These are phyloP conservation scores for Synergus umbraculus DNA, from an alignment of 2,888 invertebrate species.

Conservation along the genomic window DNA sequence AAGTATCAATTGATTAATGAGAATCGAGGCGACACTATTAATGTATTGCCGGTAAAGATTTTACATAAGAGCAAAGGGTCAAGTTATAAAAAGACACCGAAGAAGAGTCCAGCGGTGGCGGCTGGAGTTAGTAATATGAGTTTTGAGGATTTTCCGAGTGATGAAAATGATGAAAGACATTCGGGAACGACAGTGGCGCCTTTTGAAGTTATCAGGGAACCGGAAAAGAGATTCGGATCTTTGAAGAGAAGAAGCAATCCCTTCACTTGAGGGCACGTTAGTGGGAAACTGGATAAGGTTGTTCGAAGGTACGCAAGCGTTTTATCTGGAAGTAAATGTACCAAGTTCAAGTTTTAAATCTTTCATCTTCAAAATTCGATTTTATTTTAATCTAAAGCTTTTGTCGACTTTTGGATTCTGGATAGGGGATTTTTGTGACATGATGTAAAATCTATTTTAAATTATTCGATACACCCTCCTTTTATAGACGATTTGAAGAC, in stretches of 20 bases:
- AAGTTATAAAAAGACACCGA: slow-evolving; percentile 66
- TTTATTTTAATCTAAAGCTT: neutral
- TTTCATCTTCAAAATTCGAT: neutral
- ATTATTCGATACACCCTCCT: neutral
- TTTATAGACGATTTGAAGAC: neutral
- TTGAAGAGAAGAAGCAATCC: slow-evolving; percentile 78
- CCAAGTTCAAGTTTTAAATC: slow-evolving; percentile 13
- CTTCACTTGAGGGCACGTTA: slow-evolving; percentile 72
- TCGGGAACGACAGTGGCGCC: slow-evolving; percentile 78
- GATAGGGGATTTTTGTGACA: neutral
- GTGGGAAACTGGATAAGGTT: slow-evolving; percentile 37
- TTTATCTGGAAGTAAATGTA: slow-evolving; percentile 28
- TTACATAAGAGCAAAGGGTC: slow-evolving; percentile 67
- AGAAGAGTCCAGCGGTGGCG: slow-evolving; percentile 59
- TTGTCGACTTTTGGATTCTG: neutral
- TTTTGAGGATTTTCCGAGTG: slow-evolving; percentile 86
- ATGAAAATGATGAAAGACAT: slow-evolving; percentile 78
- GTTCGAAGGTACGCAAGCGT: slow-evolving; percentile 29
- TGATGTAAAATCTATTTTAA: neutral
- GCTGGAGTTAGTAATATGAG: slow-evolving; percentile 87
- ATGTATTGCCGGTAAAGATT: slow-evolving; percentile 65
- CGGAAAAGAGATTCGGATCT: slow-evolving; percentile 76
- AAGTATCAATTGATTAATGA: slow-evolving; percentile 80
- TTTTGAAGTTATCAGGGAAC: slow-evolving; percentile 81
- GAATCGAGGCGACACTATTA: slow-evolving; percentile 72